Evolutionary conservation across 2,113 vertebrate genomes (phyloP).

Genomic region (Ancistrus triradiatus): DNA sequence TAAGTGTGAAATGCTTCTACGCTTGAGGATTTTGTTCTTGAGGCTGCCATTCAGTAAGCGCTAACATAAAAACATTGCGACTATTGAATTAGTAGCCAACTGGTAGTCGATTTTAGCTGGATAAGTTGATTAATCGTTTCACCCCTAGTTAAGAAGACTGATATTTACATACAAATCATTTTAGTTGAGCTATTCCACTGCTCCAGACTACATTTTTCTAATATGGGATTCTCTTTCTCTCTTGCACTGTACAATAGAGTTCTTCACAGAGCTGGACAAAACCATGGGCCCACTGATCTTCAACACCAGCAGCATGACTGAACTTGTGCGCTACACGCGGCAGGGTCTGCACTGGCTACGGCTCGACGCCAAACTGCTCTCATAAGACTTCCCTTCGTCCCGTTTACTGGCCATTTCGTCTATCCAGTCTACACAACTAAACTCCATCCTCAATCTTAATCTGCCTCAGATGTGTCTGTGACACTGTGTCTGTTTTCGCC

Average conservation of each 20-base stretch:
- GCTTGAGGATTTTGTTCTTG: too few species aligned
- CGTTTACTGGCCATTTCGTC: background rate
- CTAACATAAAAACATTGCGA: too few species aligned
- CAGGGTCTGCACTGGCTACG: slow-evolving; percentile 98
- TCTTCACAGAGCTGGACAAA: slow-evolving; percentile 96
- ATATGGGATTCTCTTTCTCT: slow-evolving; percentile 49
- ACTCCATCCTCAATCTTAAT: slow-evolving; percentile 40
- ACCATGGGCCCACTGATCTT: slow-evolving; percentile 94
- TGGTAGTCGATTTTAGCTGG: too few species aligned
- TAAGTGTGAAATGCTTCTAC: too few species aligned
- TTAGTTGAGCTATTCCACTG: too few species aligned
- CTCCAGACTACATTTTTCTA: too few species aligned
- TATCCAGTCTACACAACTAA: slow-evolving; percentile 13
- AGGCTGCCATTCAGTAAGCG: too few species aligned
- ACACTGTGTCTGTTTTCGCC: slow-evolving; percentile 85
- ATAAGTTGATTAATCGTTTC: too few species aligned
- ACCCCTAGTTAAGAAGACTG: too few species aligned
- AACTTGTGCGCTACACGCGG: slow-evolving; percentile 93
- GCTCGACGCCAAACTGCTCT: slow-evolving; percentile 84
- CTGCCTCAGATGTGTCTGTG: slow-evolving; percentile 62
- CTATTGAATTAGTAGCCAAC: too few species aligned
- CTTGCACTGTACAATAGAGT: slow-evolving; percentile 72
- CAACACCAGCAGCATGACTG: slow-evolving; percentile 97
- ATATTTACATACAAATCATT: too few species aligned
- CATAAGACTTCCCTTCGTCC: slow-evolving; percentile 50